Evolutionary conservation across 1,140 invertebrate genomes (phyloP), one percentile per base, ranked within the genome.

Genomic region (Caenorhabditis latens): DNA sequence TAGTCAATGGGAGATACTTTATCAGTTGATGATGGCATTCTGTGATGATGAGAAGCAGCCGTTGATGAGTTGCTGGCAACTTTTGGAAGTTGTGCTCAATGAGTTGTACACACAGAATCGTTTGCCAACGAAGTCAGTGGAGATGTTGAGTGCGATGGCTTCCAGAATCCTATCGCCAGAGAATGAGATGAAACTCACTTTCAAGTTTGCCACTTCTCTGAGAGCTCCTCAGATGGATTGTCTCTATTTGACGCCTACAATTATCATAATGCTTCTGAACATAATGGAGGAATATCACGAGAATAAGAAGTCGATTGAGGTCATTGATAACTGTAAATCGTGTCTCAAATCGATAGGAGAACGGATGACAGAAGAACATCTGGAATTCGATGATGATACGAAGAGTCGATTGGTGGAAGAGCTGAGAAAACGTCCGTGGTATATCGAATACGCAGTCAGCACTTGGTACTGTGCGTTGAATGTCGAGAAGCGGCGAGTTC

Each of bases 81-180:
- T 79, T 24, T 13, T 79, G 46, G 71, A 79, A 53, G n/a, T 79
- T 4, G 71, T 79, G n/a, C n/a, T 79, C 9, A 46, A 40, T 14
- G 71, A 79, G 46, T 6, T 79, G 6, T 79, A 50, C 71, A 79
- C 71, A 8, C 1, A 2, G 2, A 79, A 79, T 11, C 32, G 71
- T 7, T 24, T 79, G 9, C 71, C 71, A 11, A 79, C 46, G 11
- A 79, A 50, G 53, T 79, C 71, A 4, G n/a, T 79, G 7, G 71
- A 79, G 24, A 21, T 50, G 8, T 32, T 79, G 43, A 79, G 19
- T 24, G 46, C 11, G 24, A 21, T 79, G 4, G 71, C 71, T 79
- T 13, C 71, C 21, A 50, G n/a, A 50, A 40, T 63, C 3, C 11
- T 32, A 24, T 24, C 61, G 24, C 61, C 61, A 2, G n/a, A 63